Base-by-base conservation (phyloP, 2,797 vertebrate genomes). In the Gadopsis marmoratus region DNA sequence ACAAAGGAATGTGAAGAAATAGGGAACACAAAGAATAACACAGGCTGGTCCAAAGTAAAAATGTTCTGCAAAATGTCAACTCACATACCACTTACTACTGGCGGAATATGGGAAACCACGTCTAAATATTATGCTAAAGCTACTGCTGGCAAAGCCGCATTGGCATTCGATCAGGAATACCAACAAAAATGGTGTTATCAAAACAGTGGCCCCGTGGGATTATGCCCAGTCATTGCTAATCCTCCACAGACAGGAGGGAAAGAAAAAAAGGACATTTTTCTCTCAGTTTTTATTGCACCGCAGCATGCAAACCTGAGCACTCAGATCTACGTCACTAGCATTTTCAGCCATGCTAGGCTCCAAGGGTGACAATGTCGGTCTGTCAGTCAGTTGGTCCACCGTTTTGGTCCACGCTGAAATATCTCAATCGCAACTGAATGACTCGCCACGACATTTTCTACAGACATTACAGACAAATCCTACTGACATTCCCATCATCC, bases 81-180 rank as follows among this genome's bases (percentile, higher is more conserved):
- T 87, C 19, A 45, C 79, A 74, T 69, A 75, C 21, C 69, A 65
- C 80, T 78, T 68, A 73, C 69, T 80, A 14, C 54, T 66, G 58
- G 58, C 76, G 71, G 81, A 88, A 81, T 71, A 77, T 80, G 53
- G 69, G 68, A 83, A 79, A 83, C 67, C 71, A 59, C 81, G 74
- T 85, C 64, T 84, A 86, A 91, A 91, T 87, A 71, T 89, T 83
- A 80, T 88, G 55, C 79, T 79, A 76, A 79, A 70, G 62, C 85
- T 83, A 88, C 83, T 89, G 85, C 77, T 79, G 68, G 86, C 71
- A 79, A 78, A 74, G 82, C 68, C 50, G 65, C 79, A 4, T 35
- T 80, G 72, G 83, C 82, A 75, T 86, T 76, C 60, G 12, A 76
- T 78, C 74, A 66, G 73, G 60, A 87, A 81, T 74, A 77, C 61